These are phyloP conservation scores for Nyctibius bracteatus DNA, from an alignment of 2,113 vertebrate genomes.

Conservation along the genomic window DNA sequence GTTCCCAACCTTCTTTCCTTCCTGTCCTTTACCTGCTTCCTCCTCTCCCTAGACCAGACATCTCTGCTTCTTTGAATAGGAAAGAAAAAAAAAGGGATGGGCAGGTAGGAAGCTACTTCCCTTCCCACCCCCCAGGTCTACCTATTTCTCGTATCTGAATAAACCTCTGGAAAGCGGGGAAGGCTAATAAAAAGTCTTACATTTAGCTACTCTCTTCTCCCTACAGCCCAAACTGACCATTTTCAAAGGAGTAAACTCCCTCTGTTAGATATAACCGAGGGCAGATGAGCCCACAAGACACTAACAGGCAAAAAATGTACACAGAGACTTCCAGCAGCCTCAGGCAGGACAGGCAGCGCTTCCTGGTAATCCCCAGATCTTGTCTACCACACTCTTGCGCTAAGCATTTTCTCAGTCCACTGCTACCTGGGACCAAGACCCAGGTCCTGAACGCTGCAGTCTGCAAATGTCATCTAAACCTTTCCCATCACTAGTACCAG, in stretches of 20 bases:
- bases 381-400: neutral
- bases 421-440: neutral
- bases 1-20: neutral
- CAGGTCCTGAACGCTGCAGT: neutral
- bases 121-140: accelerated
- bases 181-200: neutral
- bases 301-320: neutral
- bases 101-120: neutral
- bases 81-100: neutral
- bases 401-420: neutral
- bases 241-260: neutral
- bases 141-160: neutral
- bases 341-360: neutral
- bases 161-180: neutral
- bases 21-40: neutral
- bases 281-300: neutral
- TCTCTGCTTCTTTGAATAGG: neutral
- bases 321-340: neutral
- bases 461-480: neutral
- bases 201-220: neutral
- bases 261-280: neutral
- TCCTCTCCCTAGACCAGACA: neutral
- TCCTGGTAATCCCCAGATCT: neutral
- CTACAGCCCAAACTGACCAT: neutral
- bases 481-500: neutral